These are phyloP conservation scores for Actinia tenebrosa DNA, from an alignment of 64 coral and sea anemone genomes.

Conservation along the genomic window DNA sequence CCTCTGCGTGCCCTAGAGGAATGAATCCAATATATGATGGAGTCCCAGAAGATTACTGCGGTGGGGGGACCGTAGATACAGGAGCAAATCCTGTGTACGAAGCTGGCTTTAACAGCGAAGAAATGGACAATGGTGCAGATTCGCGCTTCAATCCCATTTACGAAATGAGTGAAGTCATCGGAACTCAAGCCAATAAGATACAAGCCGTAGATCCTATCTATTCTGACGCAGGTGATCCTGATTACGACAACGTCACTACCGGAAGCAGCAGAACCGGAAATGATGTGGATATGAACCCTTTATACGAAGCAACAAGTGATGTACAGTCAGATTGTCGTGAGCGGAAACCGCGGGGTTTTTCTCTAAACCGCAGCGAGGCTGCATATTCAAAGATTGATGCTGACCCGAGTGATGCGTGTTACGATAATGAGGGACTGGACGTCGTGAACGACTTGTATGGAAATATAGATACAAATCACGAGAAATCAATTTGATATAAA, in stretches of 20 bases:
- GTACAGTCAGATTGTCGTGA: background rate
- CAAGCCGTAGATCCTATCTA: background rate
- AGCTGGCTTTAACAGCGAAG: background rate
- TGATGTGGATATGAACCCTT: background rate
- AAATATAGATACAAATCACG: background rate
- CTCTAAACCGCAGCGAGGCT: background rate
- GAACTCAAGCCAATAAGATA: background rate
- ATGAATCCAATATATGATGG: conserved; percentile 13
- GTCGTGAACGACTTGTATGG: conserved; percentile 21
- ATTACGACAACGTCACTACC: background rate
- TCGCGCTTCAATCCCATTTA: conserved; percentile 7
- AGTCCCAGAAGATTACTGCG: conserved; percentile 19
- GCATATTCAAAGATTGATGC: conserved; percentile 2
- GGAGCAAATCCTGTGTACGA: background rate
- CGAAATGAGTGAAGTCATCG: background rate
- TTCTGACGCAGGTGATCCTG: background rate
- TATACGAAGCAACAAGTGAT: conserved; percentile 15
- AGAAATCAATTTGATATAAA: background rate
- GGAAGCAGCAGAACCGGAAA: conserved; percentile 7
- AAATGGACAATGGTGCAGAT: background rate
- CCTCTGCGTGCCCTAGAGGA: background rate
- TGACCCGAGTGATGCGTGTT: background rate
- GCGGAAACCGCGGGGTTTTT: background rate
- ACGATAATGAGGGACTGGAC: background rate
- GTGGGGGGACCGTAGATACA: background rate